Base-by-base conservation (phyloP, 2,797 vertebrate genomes). In the Tauraco hartlaubi region DNA sequence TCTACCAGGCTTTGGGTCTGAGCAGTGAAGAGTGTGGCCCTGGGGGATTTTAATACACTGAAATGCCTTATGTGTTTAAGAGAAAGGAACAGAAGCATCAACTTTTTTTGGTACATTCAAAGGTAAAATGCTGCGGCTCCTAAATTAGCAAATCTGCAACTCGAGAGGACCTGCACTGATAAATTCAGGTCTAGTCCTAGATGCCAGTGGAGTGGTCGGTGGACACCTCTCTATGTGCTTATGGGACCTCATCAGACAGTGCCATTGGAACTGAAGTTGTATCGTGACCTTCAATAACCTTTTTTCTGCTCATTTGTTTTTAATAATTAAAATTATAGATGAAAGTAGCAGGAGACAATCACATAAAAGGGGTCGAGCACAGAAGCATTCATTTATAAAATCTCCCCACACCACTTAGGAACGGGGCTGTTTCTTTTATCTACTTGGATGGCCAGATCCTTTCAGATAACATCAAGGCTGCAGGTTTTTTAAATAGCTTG, bases 181-280 rank as follows among this genome's bases (percentile, higher is more conserved):
- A 85, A 90, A 84, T 58, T 94, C 85, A 49, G 20, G 22, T 86
- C 77, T 62, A 88, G 69, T 21, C 51, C 73, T 46, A 51, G 22
- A 56, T 59, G 69, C 6, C 6, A 46, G 12, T 5, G 20, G 8
- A 93, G 19, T 23, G 51, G 33, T 12, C 44, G 37, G 44, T 41
- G 63, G 46, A 41, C 37, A 59, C 26, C 12, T 23, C 10, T 18
- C 26, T 61, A 7, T 67, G 69, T 63, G 29, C 20, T 69, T 85
- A 26, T 33, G 15, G 44, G 55, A 78, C 46, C n/a, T 82, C 37
- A 79, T 43, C 77, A 82, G 46, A 51, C 15, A 73, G 72, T 41
- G 63, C 35, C 77, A 64, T 29, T 52, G 48, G 15, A 35, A 41
- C 33, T 82, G 41, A 90, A 94, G 75, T 68, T 49, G 51, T 72